Percentiles rank a stretch among this genome's conserved stretches.
Conservation (phyloP, 2,797 vertebrate genomes). For the Prunella strophiata region DNA sequence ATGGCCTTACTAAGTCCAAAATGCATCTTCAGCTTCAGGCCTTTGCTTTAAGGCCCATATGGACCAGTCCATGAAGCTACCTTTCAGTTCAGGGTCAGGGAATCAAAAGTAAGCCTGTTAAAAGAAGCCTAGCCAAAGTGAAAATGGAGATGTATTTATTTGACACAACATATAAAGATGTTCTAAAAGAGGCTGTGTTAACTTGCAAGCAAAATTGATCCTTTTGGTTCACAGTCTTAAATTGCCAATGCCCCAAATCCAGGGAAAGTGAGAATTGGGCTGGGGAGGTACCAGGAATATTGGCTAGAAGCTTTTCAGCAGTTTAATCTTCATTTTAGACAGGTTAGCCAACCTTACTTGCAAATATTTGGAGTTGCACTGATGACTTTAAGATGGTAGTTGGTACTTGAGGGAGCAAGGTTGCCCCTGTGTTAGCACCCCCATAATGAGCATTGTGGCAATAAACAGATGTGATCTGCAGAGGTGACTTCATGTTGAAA, state of each 20-base stretch:
- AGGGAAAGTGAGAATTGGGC: background rate
- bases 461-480: conserved; percentile 21
- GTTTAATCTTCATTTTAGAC: background rate
- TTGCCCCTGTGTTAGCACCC: background rate
- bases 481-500: conserved; percentile 26
- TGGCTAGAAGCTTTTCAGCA: background rate
- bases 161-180: background rate
- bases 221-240: background rate
- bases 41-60: background rate
- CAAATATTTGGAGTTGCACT: background rate
- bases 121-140: background rate
- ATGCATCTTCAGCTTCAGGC: background rate
- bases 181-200: background rate
- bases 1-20: background rate
- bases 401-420: background rate
- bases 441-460: background rate
- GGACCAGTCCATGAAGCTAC: background rate
- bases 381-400: background rate
- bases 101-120: background rate
- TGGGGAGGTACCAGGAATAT: background rate
- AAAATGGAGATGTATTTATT: background rate
- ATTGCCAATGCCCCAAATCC: background rate
- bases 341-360: background rate
- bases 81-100: background rate
- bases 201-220: background rate